Evolutionary conservation across 2,888 invertebrate genomes (phyloP).

Genomic region (Orthonevra nobilis): DNA sequence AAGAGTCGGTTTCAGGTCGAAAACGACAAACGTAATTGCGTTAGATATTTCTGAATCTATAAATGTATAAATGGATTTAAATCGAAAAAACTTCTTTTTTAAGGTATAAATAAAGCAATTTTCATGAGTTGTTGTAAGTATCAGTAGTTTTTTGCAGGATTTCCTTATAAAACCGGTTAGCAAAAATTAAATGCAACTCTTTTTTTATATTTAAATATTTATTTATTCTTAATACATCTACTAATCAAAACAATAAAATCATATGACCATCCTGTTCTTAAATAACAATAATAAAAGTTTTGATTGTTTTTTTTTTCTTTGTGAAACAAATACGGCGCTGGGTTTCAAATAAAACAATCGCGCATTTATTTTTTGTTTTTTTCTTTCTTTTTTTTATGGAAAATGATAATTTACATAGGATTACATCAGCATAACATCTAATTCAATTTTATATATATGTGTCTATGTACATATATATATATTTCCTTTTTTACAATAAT

Average conservation of each 20-base stretch:
- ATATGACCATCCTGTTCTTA: conserved; percentile 8
- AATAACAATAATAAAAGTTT: too few species aligned
- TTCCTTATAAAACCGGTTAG: too few species aligned
- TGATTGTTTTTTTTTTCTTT: conserved; percentile 25
- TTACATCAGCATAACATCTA: conserved; percentile 38
- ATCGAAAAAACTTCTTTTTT: too few species aligned
- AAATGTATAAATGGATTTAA: too few species aligned
- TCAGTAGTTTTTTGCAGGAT: too few species aligned
- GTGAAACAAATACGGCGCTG: conserved; percentile 47
- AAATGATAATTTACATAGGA: conserved; percentile 10
- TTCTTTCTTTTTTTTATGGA: conserved; percentile 7
- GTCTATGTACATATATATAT: neutral
- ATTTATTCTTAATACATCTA: conserved; percentile 54
- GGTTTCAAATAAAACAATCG: neutral
- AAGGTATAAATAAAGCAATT: too few species aligned
- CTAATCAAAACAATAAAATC: conserved; percentile 26
- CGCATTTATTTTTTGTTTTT: conserved; percentile 10
- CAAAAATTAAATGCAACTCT: too few species aligned
- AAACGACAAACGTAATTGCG: too few species aligned
- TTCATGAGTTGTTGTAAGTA: too few species aligned
- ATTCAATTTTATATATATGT: conserved; percentile 25
- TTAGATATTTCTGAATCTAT: too few species aligned
- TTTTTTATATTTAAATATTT: conserved; percentile 41
- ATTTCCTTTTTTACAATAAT: neutral
- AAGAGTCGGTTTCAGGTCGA: too few species aligned